These are phyloP conservation scores for Hermaeophaga mercurialis DNA, from an alignment of 2,888 invertebrate genomes.

Conservation along the genomic window DNA sequence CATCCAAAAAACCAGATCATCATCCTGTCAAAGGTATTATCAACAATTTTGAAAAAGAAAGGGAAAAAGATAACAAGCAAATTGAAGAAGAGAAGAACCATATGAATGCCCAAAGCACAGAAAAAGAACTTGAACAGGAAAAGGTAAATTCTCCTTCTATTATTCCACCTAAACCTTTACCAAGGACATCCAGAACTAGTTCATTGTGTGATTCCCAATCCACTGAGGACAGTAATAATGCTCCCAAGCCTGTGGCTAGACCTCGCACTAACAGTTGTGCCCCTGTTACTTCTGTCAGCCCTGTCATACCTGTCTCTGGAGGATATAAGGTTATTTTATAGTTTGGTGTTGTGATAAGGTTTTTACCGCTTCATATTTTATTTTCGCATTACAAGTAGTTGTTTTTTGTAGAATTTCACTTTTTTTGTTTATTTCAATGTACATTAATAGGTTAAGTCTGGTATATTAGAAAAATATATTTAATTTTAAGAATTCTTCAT, in stretches of 20 bases:
- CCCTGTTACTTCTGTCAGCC: slow-evolving; percentile 65
- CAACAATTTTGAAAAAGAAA: slow-evolving; percentile 69
- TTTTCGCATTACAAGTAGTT: too few relatives aligned
- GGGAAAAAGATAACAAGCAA: slow-evolving; percentile 57
- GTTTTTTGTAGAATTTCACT: too few relatives aligned
- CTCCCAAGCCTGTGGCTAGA: slow-evolving; percentile 69
- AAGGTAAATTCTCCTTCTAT: slow-evolving; percentile 36
- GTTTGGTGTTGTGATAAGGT: slow-evolving; percentile 16
- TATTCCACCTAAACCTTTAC: slow-evolving; percentile 78
- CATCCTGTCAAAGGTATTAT: slow-evolving; percentile 63
- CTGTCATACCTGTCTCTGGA: slow-evolving; percentile 59
- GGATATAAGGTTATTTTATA: slow-evolving; percentile 76
- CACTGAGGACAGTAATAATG: slow-evolving; percentile 58
- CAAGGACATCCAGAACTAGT: slow-evolving; percentile 72
- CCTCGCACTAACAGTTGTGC: slow-evolving; percentile 69
- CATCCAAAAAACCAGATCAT: slow-evolving; percentile 60
- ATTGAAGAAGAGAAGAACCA: slow-evolving; percentile 27
- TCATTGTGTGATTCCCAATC: slow-evolving; percentile 71
- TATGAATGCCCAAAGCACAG: slow-evolving; percentile 24
- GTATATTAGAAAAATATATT: too few relatives aligned
- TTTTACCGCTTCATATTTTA: neutral
- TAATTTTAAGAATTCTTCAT: too few relatives aligned
- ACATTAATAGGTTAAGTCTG: too few relatives aligned
- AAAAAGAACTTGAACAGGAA: slow-evolving; percentile 34
- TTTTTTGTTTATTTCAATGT: too few relatives aligned